Conservation (phyloP, 30 jellyfish, hydroid and myxozoan genomes). For the Nemopilema nomurai region DNA sequence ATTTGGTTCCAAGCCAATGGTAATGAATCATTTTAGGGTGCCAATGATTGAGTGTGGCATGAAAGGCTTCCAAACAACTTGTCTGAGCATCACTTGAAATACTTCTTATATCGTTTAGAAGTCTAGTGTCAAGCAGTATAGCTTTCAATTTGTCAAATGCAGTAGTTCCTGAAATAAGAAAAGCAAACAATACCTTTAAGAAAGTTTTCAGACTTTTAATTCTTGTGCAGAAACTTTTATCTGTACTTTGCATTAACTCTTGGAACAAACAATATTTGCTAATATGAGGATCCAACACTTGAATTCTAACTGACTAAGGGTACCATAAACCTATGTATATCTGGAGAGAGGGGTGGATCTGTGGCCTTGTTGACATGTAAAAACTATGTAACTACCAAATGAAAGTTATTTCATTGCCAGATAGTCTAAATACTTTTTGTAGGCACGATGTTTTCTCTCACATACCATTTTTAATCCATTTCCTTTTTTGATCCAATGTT, state of each 20-base stretch:
- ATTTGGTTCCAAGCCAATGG: slow-evolving; percentile 25
- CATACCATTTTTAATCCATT: background rate
- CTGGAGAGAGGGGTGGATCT: background rate
- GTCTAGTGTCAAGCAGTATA: slow-evolving; percentile 6
- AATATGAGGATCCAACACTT: background rate
- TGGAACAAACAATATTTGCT: background rate
- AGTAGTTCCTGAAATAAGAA: slow-evolving; percentile 16
- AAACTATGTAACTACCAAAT: background rate
- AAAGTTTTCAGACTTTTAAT: background rate
- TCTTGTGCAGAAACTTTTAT: background rate
- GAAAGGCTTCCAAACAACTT: slow-evolving; percentile 36
- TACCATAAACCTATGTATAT: background rate
- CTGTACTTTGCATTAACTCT: background rate
- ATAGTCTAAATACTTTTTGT: background rate
- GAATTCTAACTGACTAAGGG: background rate
- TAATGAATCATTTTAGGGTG: slow-evolving; percentile 38
- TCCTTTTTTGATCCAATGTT: background rate
- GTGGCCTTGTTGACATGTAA: too few relatives aligned
- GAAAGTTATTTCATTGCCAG: background rate
- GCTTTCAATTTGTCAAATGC: slow-evolving; percentile 13
- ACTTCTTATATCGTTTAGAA: slow-evolving; percentile 12
- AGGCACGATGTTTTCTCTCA: background rate
- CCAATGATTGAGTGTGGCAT: slow-evolving; percentile 49
- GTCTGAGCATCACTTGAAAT: slow-evolving; percentile 52
- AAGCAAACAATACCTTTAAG: background rate